Percentiles rank a stretch among this genome's conserved stretches.
Conservation (phyloP, 2,888 invertebrate species). For the Pachydiplax longipennis region DNA sequence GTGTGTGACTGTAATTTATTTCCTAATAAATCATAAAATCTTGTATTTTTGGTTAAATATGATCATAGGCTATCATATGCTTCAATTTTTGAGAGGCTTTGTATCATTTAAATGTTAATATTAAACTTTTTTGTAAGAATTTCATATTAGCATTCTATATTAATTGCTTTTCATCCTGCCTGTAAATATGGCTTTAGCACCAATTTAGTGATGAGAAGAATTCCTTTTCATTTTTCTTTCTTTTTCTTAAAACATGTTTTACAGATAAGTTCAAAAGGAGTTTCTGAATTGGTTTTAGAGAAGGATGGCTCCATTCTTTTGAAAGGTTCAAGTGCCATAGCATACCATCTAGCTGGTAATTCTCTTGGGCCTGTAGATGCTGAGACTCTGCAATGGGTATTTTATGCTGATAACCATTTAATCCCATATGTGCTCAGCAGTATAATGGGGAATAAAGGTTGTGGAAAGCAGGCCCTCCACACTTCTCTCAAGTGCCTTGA, state of each 20-base stretch:
- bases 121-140: too few species aligned
- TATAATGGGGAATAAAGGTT: neutral
- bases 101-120: too few species aligned
- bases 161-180: too few species aligned
- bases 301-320: constrained; percentile 53
- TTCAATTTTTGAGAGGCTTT: too few species aligned
- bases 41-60: too few species aligned
- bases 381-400: constrained; percentile 60
- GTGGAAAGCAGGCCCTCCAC: neutral
- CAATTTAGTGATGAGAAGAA: neutral
- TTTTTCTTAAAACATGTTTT: neutral
- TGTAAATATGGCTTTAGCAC: too few species aligned
- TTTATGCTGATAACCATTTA: constrained; percentile 58
- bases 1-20: too few species aligned
- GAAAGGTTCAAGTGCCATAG: constrained; percentile 56
- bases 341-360: constrained; percentile 56
- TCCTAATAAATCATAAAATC: too few species aligned
- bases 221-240: neutral
- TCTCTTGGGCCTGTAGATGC: constrained; percentile 55
- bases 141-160: too few species aligned
- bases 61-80: too few species aligned
- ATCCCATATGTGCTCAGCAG: constrained; percentile 54
- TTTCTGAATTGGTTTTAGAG: constrained; percentile 62
- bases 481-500: constrained; percentile 4
- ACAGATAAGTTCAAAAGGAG: constrained; percentile 49